Percentiles rank a stretch among this genome's conserved stretches.
Conservation (phyloP, 1,140 invertebrate species). For the Aradophagus sp. region DNA sequence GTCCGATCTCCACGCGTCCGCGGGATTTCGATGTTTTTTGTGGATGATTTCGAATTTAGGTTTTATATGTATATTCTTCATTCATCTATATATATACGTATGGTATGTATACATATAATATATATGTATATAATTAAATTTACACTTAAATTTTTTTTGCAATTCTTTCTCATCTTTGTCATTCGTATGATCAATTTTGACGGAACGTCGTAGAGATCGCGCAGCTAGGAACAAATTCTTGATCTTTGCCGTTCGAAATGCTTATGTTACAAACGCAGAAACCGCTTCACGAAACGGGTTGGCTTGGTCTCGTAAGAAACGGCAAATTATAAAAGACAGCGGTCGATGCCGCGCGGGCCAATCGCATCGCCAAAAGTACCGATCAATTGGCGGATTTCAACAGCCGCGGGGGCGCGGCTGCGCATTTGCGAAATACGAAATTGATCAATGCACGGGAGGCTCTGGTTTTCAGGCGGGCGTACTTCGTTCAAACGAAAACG, state of each 20-base stretch:
- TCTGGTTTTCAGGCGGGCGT: conserved; percentile 35
- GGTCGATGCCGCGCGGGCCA: too few species aligned
- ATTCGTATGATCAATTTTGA: conserved; percentile 42
- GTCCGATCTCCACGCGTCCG: conserved; percentile 24
- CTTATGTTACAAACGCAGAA: too few species aligned
- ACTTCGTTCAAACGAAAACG: conserved; percentile 43
- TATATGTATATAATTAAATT: conserved; percentile 33
- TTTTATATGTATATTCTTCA: conserved; percentile 40
- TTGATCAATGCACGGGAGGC: conserved; percentile 38
- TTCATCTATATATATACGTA: conserved; percentile 37
- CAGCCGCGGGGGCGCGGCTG: conserved; percentile 4
- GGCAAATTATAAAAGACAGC: too few species aligned
- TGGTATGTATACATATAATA: conserved; percentile 46
- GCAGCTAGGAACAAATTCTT: conserved; percentile 59
- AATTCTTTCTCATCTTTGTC: not conserved
- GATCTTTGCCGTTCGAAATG: conserved; percentile 15
- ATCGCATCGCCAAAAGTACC: too few species aligned
- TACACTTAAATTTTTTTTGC: conserved; percentile 31
- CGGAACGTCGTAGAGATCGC: conserved; percentile 49
- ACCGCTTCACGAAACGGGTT: too few species aligned
- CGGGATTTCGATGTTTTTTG: conserved; percentile 48
- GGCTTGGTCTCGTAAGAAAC: too few species aligned
- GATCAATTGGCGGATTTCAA: too few species aligned
- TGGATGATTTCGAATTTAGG: conserved; percentile 52
- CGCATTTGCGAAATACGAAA: conserved; percentile 43